Percentiles rank a stretch among this genome's conserved stretches.
Conservation (phyloP, 2,888 invertebrate genomes). For the Drosophila meridiana region DNA sequence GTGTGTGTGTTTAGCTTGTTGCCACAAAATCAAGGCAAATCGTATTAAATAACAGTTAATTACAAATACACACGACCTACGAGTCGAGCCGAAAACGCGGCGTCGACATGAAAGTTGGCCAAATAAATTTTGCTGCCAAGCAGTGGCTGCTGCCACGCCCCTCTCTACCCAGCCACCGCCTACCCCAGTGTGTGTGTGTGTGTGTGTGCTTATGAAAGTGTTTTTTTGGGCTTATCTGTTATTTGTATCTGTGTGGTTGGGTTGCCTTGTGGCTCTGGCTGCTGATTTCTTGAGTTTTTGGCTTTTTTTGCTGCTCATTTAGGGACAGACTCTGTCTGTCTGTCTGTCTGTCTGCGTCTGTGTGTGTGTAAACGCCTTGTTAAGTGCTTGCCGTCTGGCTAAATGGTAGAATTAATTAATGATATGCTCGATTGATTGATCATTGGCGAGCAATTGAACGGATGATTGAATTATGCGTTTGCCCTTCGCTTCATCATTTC, state of each 20-base stretch:
- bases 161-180: background rate
- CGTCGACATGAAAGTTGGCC: slow-evolving; percentile 53
- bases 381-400: slow-evolving; percentile 61
- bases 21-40: slow-evolving; percentile 68
- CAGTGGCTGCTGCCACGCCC: slow-evolving; percentile 4
- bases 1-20: slow-evolving; percentile 43
- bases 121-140: slow-evolving; percentile 53
- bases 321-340: background rate
- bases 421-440: slow-evolving; percentile 75
- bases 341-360: background rate
- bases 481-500: slow-evolving; percentile 9
- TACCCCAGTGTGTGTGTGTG: background rate
- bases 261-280: slow-evolving; percentile 4
- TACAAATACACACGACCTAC: slow-evolving; percentile 62
- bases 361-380: slow-evolving; percentile 36
- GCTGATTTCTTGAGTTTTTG: slow-evolving; percentile 15
- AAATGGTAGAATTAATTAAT: slow-evolving; percentile 75
- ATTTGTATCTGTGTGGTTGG: slow-evolving; percentile 47
- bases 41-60: slow-evolving; percentile 79
- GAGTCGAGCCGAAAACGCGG: slow-evolving; percentile 41
- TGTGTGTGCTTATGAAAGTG: slow-evolving; percentile 33
- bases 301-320: background rate
- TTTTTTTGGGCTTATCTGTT: slow-evolving; percentile 50
- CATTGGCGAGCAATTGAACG: slow-evolving; percentile 43
- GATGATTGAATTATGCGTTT: slow-evolving; percentile 75